Evolutionary conservation across 2,113 vertebrate species (phyloP).

Genomic region (sheep (Ovis aries)): ARS-UI_Ramb_v3.0 NC_056061.1:83507501-83508000

Average conservation of each 20-base stretch:
- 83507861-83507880: not conserved
- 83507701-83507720: not conserved
- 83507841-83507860: not conserved
- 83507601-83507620: not conserved
- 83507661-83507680: fast-evolving
- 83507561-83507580: not conserved
- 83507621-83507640: not conserved
- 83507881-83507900: not conserved
- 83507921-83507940: not conserved
- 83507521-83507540: fast-evolving
- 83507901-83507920: not conserved
- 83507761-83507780: not conserved
- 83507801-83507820: not conserved
- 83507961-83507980: not conserved
- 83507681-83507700: not conserved
- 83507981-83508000: not conserved
- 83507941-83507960: not conserved
- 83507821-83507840: not conserved
- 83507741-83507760: not conserved
- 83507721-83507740: not conserved
- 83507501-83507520: not conserved
- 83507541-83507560: not conserved
- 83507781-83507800: fast-evolving
- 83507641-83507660: not conserved
- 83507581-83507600: not conserved